Percentiles rank a stretch among this genome's conserved stretches.
Evolutionary conservation across 2,797 vertebrate genomes (phyloP).

Genomic region (Phalloptychus januarius): DNA sequence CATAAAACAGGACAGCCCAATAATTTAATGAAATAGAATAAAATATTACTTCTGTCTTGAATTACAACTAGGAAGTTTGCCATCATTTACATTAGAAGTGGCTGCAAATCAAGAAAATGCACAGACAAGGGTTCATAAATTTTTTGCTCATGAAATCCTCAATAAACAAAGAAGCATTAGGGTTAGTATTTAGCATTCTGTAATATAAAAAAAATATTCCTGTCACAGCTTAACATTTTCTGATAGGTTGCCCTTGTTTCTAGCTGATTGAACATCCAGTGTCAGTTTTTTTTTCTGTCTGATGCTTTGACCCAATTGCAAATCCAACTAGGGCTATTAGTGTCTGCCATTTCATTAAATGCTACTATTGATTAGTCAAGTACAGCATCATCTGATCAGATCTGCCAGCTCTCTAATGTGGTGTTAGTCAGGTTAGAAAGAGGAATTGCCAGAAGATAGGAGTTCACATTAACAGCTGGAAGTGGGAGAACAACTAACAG

Average conservation of each 20-base stretch:
- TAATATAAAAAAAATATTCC: not conserved
- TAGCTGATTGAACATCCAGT: constrained; percentile 3
- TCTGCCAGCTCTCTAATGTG: constrained; percentile 51
- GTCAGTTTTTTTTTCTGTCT: constrained; percentile 44
- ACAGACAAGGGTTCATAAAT: not conserved
- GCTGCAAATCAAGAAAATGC: not conserved
- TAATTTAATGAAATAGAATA: not conserved
- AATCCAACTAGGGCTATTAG: constrained; percentile 45
- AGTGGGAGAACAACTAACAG: constrained; percentile 52
- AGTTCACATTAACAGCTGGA: constrained; percentile 50
- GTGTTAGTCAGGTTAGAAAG: constrained; percentile 19
- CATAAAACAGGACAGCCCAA: not conserved
- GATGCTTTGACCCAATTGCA: constrained; percentile 23
- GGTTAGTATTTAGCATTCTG: not conserved
- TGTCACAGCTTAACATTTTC: not conserved
- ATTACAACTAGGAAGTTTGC: not conserved
- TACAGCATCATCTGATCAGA: constrained; percentile 60
- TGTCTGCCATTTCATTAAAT: constrained; percentile 67
- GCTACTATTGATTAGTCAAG: constrained; percentile 61
- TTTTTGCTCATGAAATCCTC: not conserved
- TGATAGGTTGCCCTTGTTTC: constrained; percentile 25
- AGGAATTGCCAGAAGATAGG: constrained; percentile 39
- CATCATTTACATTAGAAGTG: not conserved
- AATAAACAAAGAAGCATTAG: not conserved
- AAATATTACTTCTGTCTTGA: not conserved